Evolutionary conservation across 2,888 invertebrate species (phyloP), one percentile per base, ranked within the genome.

Genomic region (Polymixis flavicincta): DNA sequence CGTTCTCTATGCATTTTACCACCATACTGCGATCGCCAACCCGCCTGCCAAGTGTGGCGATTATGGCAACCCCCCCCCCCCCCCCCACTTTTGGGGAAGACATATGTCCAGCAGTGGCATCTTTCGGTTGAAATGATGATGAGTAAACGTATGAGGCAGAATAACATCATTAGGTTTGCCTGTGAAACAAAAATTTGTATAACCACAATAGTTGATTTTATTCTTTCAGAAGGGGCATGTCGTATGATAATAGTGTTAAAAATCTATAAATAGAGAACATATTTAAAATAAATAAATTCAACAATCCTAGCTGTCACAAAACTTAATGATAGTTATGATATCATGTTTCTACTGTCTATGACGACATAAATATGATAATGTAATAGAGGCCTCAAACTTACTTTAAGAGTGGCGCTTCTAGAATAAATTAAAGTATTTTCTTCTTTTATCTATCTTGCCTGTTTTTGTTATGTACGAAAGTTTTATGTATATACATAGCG

Each of bases 401-500:
- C 9, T 37, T 50, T 13, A 28, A 48, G 4, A 55, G 76, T 77
- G 78, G 78, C 78, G 45, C 78, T 52, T 77, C 63, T 67, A 73
- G n/a, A 37, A n/a, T 59, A 57, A 67, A 74, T 32, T 25, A 28
- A 74, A 74, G 28, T 48, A 0, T 61, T 48, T 64, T 32, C 19
- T 61, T 61, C 45, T 25, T 22, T 65, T 42, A 28, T 67, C 45
- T 78, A 45, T 77, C 50, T 84, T 83, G 84, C 80, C 84, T 73
- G 84, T 80, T 83, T 74, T 77, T 83, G 68, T 85, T 85, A 74
- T 74, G 14, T 71, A 63, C 14, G 19, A 71, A 54, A 64, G 37
- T 52, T 77, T 77, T 74, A 77, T 85, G 71, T 85, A 77, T 55
- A 84, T 82, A 80, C 17, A 76, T 82, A 84, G 82, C 81, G 70